A percentile compares a stretch with the other conserved stretches of the same genome.
Conservation (phyloP, 2,888 invertebrate genomes). For the Rapana venosa region DNA sequence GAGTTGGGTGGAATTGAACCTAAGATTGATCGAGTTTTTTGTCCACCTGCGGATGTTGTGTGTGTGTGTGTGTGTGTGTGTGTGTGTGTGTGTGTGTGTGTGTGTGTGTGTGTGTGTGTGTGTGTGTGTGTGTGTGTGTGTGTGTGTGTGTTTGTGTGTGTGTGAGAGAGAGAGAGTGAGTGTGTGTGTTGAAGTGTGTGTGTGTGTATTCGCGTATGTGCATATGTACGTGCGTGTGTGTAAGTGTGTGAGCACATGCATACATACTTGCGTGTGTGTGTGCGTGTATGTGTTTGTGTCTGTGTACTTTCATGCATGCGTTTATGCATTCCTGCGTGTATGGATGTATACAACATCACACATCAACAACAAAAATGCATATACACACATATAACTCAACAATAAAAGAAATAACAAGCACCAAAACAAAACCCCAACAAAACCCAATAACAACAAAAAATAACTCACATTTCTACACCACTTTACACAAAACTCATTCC, state of each 20-base stretch:
- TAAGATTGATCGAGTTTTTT: too few species aligned
- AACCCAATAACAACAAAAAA: too few species aligned
- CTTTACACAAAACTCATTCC: too few species aligned
- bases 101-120: not conserved
- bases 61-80: too few species aligned
- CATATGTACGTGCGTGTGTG: not conserved
- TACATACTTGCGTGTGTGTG: not conserved
- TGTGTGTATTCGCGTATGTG: not conserved
- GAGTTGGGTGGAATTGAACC: too few species aligned
- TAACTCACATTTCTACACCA: too few species aligned
- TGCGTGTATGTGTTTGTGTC: not conserved
- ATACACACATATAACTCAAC: too few species aligned
- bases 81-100: not conserved
- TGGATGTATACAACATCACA: not conserved
- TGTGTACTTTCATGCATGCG: not conserved
- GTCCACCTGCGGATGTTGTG: too few species aligned
- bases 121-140: not conserved
- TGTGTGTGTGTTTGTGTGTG: not conserved
- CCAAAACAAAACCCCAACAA: too few species aligned
- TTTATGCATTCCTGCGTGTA: not conserved
- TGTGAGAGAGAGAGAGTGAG: not conserved
- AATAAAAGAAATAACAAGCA: too few species aligned
- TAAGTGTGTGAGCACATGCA: not conserved
- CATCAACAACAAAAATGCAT: too few species aligned
- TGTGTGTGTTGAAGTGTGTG: not conserved